Conservation (phyloP, 2,113 vertebrate species). For the Acinonyx jubatus region DNA sequence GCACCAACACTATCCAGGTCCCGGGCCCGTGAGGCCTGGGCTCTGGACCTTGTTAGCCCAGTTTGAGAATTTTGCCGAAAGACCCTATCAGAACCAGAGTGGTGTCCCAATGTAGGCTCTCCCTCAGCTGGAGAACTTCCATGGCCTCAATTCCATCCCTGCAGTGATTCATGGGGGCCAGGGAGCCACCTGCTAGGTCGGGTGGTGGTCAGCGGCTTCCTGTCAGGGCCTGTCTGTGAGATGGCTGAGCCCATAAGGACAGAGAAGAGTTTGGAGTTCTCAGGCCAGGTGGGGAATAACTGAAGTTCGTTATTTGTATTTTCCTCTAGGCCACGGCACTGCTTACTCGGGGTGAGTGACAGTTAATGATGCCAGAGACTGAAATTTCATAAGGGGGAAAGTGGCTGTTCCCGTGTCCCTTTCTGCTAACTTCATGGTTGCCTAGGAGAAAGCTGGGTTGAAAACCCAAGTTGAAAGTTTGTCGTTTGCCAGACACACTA, state of each 20-base stretch:
- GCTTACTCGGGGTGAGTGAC: background rate
- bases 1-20: fast-evolving
- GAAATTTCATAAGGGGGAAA: background rate
- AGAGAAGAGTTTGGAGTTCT: background rate
- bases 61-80: background rate
- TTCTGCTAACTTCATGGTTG: background rate
- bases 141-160: background rate
- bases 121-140: fast-evolving
- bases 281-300: background rate
- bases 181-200: background rate
- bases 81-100: background rate
- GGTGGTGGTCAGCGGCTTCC: background rate
- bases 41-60: background rate
- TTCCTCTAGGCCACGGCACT: background rate
- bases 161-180: background rate
- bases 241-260: background rate
- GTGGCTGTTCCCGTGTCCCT: background rate
- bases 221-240: background rate
- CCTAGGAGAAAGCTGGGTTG: background rate
- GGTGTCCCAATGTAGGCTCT: background rate
- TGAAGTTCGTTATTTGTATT: background rate
- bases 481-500: background rate
- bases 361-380: background rate
- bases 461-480: background rate
- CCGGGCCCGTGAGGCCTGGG: fast-evolving